Conservation (phyloP, 2,113 vertebrate genomes). For the Stegostoma tigrinum region DNA sequence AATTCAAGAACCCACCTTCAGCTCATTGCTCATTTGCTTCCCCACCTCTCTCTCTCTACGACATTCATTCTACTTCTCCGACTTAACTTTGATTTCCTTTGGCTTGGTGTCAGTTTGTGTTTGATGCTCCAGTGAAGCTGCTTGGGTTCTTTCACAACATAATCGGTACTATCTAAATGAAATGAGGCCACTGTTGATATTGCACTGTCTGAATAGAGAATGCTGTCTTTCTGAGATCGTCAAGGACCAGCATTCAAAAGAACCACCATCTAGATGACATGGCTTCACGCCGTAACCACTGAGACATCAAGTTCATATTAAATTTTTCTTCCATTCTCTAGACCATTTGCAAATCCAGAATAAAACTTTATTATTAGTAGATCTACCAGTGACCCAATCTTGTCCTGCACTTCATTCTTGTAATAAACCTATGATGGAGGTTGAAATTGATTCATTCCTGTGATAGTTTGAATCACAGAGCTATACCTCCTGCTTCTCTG, state of each 20-base stretch:
- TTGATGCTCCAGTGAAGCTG: neutral
- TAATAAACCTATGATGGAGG: neutral
- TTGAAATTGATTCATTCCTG: neutral
- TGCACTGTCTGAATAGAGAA: neutral
- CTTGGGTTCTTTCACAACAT: neutral
- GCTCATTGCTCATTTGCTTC: neutral
- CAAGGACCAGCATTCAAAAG: neutral
- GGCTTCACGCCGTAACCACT: neutral
- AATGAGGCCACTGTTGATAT: neutral
- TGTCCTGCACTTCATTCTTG: neutral
- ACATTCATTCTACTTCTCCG: neutral
- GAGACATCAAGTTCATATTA: neutral
- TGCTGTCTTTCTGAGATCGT: neutral
- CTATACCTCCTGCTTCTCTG: neutral
- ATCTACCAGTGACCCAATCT: neutral
- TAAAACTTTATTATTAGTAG: neutral
- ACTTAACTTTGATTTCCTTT: neutral
- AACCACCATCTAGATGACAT: neutral
- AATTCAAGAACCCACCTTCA: neutral
- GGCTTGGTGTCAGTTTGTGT: neutral
- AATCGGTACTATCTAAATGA: neutral
- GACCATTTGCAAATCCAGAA: neutral
- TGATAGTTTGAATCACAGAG: neutral
- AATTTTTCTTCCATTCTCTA: neutral
- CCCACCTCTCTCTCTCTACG: neutral